Percentiles rank a stretch among this genome's conserved stretches.
Evolutionary conservation across 2,797 vertebrate species (phyloP).

Genomic region (Phataginus tetradactyla): DNA sequence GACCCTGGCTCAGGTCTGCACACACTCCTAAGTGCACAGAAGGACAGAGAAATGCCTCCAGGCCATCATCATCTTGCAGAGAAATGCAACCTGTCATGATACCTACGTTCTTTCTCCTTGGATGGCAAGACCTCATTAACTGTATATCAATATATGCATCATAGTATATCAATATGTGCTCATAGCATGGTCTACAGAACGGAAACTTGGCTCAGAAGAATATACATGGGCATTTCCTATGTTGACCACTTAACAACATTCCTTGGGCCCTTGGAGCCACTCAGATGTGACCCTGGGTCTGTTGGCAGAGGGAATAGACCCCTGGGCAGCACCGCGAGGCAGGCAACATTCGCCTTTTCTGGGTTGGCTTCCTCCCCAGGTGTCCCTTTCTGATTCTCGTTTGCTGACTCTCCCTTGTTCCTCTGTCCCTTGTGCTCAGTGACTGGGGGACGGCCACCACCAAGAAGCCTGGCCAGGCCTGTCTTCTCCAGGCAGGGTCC

Average conservation of each 20-base stretch:
- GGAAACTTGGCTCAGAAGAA: not conserved
- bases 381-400: not conserved
- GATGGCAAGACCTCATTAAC: not conserved
- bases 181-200: rapidly evolving
- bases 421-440: not conserved
- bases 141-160: too few species aligned
- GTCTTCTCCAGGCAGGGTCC: not conserved
- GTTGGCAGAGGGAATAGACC: not conserved
- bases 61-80: rapidly evolving
- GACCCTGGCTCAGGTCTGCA: too few species aligned
- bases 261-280: not conserved
- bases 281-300: too few species aligned
- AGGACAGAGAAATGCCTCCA: rapidly evolving
- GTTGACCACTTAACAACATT: rapidly evolving
- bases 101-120: not conserved
- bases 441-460: not conserved
- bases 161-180: rapidly evolving
- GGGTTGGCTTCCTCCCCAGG: too few species aligned
- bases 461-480: rapidly evolving
- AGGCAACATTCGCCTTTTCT: not conserved
- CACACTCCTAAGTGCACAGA: rapidly evolving
- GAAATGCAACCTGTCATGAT: rapidly evolving
- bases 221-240: rapidly evolving
- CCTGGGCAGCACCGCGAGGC: rapidly evolving
- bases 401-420: not conserved